These are phyloP conservation scores for Lasiurus cinereus DNA, from an alignment of 2,113 vertebrate genomes.

Conservation along the genomic window DNA sequence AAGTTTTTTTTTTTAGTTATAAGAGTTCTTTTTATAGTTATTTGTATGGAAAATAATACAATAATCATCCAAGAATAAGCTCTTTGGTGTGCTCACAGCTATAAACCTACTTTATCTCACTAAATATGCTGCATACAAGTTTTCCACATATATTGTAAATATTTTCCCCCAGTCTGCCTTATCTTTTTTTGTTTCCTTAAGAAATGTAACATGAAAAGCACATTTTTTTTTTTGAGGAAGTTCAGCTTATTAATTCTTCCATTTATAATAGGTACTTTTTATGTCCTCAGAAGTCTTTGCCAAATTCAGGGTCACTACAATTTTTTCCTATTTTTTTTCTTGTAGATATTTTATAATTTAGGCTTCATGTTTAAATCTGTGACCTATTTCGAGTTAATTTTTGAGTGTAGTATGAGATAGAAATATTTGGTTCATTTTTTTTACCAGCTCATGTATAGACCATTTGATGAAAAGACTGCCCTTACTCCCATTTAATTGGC, in stretches of 20 bases:
- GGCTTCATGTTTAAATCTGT: constrained; percentile 16
- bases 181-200: constrained; percentile 26
- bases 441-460: neutral
- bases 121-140: neutral
- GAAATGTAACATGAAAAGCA: constrained; percentile 2
- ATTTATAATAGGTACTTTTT: constrained; percentile 14
- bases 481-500: neutral
- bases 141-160: neutral
- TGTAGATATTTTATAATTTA: neutral
- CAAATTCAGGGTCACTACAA: neutral
- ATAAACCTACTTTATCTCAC: neutral
- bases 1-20: neutral
- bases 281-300: constrained; percentile 1
- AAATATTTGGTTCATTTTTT: neutral
- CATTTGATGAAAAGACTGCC: neutral
- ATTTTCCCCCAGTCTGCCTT: neutral
- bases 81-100: neutral
- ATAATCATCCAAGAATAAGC: neutral
- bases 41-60: neutral
- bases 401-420: neutral
- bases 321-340: constrained; percentile 34
- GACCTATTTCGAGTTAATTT: constrained; percentile 13
- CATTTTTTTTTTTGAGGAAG: neutral
- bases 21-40: neutral
- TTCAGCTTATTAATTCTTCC: neutral